Evolutionary conservation across 2,888 invertebrate genomes (phyloP), one percentile per base, ranked within the genome.

Genomic region (Eristalis arbustorum): DNA sequence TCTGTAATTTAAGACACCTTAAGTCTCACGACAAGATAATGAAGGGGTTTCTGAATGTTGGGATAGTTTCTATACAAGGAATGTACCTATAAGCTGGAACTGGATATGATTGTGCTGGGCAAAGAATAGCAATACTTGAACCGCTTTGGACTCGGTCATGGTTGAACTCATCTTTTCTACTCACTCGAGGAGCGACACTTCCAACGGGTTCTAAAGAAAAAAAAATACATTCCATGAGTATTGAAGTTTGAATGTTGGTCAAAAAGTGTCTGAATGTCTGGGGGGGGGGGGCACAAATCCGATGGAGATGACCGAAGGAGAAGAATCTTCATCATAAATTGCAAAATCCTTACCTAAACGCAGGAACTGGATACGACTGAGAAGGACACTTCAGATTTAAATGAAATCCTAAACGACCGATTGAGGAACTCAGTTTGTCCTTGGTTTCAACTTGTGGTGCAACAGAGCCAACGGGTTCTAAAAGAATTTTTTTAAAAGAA

Each of bases 81-180:
- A 3, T 5, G 89, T 90, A 93, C 93, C 93, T 94, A 94, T 94
- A 95, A 90, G 93, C 91, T 90, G 96, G 96, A 90, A 92, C 94
- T 42, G 95, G 95, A 92, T 93, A 95, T 11, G 96, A 96, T 93
- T 96, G 96, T 68, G 95, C 96, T 66, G 96, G 96, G 92, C 96
- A 96, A 90, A 95, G 94, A 89, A 96, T 93, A 62, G 95, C 94
- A 90, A 95, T 91, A 57, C 93, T 93, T 72, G 90, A 91, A 76
- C 90, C 90, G 61, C 89, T 89, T 83, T 88, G 88, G 28, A 91
- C 90, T 40, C 91, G 90, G 77, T 92, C 91, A 67, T 92, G 91
- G 81, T 90, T 91, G 57, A 91, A 91, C 88, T 93, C 93, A 88
- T 94, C 94, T 77, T 93, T 92, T 68, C 92, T 93, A 85, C 92